These are phyloP conservation scores for Zosterops borbonicus DNA, from an alignment of 2,113 vertebrate genomes.

Conservation along the genomic window DNA sequence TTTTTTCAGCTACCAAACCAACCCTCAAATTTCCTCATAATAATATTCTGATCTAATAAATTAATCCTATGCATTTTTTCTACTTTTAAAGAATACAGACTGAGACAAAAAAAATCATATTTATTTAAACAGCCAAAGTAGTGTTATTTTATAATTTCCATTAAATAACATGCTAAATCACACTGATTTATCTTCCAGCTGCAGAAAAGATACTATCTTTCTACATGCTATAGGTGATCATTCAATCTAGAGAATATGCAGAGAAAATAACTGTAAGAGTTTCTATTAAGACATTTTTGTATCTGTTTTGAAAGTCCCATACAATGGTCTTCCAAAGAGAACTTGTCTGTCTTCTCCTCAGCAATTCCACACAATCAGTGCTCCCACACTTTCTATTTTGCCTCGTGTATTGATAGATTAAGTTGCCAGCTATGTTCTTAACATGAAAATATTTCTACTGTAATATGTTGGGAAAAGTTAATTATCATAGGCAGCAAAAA, in stretches of 20 bases:
- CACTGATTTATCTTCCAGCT: background rate
- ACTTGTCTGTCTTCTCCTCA: background rate
- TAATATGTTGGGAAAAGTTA: background rate
- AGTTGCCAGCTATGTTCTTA: background rate
- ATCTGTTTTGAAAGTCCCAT: background rate
- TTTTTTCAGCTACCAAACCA: background rate
- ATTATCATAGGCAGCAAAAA: background rate
- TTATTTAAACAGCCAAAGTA: background rate
- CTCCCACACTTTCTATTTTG: background rate
- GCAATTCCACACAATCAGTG: accelerated
- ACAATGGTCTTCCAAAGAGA: background rate
- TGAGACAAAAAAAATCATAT: background rate
- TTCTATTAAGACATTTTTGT: background rate
- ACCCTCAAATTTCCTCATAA: background rate
- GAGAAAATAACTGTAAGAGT: background rate
- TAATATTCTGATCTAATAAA: background rate
- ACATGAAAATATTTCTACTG: background rate
- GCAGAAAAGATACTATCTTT: background rate
- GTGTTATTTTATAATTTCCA: background rate
- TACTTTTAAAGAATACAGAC: background rate
- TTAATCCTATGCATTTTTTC: background rate
- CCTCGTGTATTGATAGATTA: accelerated
- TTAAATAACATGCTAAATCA: background rate
- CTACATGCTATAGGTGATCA: background rate
- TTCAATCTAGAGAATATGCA: background rate